Evolutionary conservation across 2,888 invertebrate genomes (phyloP).

Genomic region (Lordiphosa andalusiaca): DNA sequence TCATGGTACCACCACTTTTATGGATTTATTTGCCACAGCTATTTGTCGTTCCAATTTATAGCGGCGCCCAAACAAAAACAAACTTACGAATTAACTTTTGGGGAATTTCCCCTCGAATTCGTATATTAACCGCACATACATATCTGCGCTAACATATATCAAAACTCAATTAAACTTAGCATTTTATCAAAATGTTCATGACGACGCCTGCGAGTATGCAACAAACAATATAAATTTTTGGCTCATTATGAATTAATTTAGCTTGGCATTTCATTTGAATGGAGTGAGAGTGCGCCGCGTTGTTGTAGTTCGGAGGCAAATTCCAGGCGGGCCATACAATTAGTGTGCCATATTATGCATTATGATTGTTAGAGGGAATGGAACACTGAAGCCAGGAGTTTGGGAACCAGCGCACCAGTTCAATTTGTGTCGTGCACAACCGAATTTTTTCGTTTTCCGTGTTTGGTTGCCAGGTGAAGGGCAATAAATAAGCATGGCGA

Average conservation of each 20-base stretch:
- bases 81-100: too few species aligned
- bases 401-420: conserved; percentile 1
- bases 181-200: conserved; percentile 54
- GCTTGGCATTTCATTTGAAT: conserved; percentile 46
- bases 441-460: conserved; percentile 9
- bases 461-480: conserved; percentile 62
- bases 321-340: conserved; percentile 43
- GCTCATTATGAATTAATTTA: conserved; percentile 63
- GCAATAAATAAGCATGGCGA: conserved; percentile 68
- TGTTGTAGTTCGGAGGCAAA: conserved; percentile 1
- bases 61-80: too few species aligned
- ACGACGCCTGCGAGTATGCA: conserved; percentile 31
- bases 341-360: conserved; percentile 64
- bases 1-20: too few species aligned
- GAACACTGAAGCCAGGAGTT: conserved; percentile 3
- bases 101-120: too few species aligned
- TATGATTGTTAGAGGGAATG: conserved; percentile 55
- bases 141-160: conserved; percentile 31
- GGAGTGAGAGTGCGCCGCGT: neutral
- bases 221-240: conserved; percentile 25
- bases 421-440: conserved; percentile 12
- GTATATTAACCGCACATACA: too few species aligned
- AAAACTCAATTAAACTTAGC: conserved; percentile 69
- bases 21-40: too few species aligned
- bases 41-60: too few species aligned